Evolutionary conservation across 2,797 vertebrate species (phyloP).

Genomic region (Coccyzus lansbergi): DNA sequence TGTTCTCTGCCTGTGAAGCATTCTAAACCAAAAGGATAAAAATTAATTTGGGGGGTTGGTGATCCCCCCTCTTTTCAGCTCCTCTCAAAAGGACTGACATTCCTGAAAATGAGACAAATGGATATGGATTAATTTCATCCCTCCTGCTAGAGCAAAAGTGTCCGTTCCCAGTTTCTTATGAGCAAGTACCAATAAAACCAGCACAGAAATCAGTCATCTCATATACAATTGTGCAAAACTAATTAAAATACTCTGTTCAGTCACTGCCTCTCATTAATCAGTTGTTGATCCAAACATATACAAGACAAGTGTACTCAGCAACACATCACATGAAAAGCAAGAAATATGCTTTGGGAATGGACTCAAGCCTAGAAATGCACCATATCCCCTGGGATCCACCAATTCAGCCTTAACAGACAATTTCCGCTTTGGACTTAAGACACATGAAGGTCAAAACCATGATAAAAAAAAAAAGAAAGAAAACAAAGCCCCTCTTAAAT

Average conservation of each 20-base stretch:
- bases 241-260: neutral
- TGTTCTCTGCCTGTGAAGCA: neutral
- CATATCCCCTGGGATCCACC: neutral
- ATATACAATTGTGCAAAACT: neutral
- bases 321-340: neutral
- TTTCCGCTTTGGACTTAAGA: neutral
- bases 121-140: neutral
- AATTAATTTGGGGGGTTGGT: neutral
- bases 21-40: neutral
- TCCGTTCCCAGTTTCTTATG: neutral
- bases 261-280: neutral
- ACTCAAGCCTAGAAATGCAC: neutral
- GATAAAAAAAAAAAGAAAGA: neutral
- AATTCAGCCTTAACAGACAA: rapidly evolving
- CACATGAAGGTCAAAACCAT: neutral
- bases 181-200: neutral
- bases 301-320: neutral
- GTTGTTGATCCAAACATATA: neutral
- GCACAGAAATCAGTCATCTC: neutral
- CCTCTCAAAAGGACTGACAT: neutral
- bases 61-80: neutral
- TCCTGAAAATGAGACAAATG: neutral
- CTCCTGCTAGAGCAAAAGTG: neutral
- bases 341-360: neutral
- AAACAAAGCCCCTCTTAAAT: neutral